Evolutionary conservation across 2,113 vertebrate genomes (phyloP).

Genomic region (Pantherophis guttatus): DNA sequence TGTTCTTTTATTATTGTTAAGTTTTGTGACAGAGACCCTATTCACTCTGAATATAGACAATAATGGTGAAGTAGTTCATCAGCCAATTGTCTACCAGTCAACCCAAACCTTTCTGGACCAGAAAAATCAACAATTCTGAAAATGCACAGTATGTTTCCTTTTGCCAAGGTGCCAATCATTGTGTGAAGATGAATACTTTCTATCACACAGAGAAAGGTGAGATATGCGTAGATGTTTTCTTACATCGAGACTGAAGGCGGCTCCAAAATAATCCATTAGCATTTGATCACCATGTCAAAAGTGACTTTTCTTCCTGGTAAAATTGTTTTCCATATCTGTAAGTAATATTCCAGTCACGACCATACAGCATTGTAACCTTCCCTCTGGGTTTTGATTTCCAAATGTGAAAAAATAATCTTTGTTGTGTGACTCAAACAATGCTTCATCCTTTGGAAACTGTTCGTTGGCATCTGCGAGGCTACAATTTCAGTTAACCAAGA

Average conservation of each 20-base stretch:
- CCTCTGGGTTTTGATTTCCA: not conserved
- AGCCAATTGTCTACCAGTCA: too few relatives aligned
- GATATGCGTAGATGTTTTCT: not conserved
- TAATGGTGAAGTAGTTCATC: not conserved
- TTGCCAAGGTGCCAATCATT: not conserved
- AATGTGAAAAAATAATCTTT: not conserved
- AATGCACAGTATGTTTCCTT: not conserved
- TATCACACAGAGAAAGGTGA: not conserved
- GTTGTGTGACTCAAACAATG: not conserved
- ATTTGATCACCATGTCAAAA: not conserved
- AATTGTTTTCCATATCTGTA: not conserved
- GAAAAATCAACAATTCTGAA: not conserved
- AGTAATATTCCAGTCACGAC: not conserved
- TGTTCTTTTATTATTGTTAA: too few relatives aligned
- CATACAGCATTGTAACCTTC: not conserved
- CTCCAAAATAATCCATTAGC: not conserved
- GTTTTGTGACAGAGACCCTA: not conserved
- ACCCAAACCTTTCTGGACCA: not conserved
- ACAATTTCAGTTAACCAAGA: constrained; percentile 24
- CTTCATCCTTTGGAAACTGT: not conserved
- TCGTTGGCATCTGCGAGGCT: not conserved
- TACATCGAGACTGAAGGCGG: not conserved
- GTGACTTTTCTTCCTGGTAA: not conserved
- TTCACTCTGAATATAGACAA: not conserved
- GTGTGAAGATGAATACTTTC: not conserved